Base-by-base conservation (phyloP, 1,140 invertebrate species). In the Eubasilissa regina region DNA sequence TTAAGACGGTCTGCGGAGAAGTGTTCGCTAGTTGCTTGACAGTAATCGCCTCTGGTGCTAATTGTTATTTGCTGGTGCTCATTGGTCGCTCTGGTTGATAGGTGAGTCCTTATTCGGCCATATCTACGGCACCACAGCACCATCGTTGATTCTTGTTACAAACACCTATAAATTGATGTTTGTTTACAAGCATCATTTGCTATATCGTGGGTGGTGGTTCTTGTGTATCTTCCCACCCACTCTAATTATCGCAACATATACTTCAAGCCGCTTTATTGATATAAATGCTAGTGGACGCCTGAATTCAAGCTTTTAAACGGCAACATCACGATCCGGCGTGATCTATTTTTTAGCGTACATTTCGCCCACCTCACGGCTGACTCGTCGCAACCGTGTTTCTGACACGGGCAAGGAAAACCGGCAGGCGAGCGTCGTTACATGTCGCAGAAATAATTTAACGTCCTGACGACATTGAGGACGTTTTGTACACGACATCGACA, bases 201-300 rank as follows among this genome's bases (percentile, higher is more conserved):
- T 13, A 15, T 66, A n/a, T 66, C 62, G 62, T 66, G 62, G 62
- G 62, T 47, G 62, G 62, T n/a, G 19, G 62, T 66, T 15, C 43
- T 12, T 43, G 11, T 44, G 19, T 19, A 66, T 66, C 62, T n/a
- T 45, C 35, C 62, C 44, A 66, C 7, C 62, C 62, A n/a, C 15
- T 35, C 19, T 62, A 62, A 62, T 66, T 45, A 66, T 66, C 44
- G 19, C n/a, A 19, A 66, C 62, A 44, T 66, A n/a, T 66, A 44
- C 44, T 47, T 19, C 1, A 0, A 13, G 62, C 11, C 43, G 35
- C 62, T 66, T 62, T 66, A 66, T 64, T 66, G 62, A 66, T 66
- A 66, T 19, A 15, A 66, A 66, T 66, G 43, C 44, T 44, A 47
- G 15, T 13, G 62, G 43, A 66, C 62, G 62, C 62, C 62, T 66